Percentiles rank a stretch among this genome's conserved stretches.
Evolutionary conservation across 1,140 invertebrate genomes (phyloP).

Genomic region (Scaptomyza montana): DNA sequence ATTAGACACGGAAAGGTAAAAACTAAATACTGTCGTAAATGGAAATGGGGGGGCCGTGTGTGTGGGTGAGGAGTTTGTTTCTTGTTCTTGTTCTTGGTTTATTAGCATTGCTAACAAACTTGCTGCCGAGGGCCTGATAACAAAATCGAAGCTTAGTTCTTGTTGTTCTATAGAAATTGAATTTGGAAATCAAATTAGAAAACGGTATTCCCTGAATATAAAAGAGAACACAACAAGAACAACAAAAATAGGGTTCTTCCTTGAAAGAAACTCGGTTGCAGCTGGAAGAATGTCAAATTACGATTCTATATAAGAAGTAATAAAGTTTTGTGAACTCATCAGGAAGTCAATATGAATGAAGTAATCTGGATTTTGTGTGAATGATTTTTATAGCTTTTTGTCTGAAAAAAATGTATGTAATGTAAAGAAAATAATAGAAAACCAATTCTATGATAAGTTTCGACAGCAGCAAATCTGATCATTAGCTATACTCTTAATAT

Average conservation of each 20-base stretch:
- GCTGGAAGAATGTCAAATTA: constrained; percentile 2
- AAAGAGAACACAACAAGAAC: too few species aligned
- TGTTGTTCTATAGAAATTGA: not conserved
- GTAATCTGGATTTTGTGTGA: not conserved
- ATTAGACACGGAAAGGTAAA: constrained; percentile 28
- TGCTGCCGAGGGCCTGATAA: not conserved
- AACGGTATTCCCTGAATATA: constrained; percentile 32
- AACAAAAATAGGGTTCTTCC: too few species aligned
- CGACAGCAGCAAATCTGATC: too few species aligned
- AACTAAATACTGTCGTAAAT: not conserved
- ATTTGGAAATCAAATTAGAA: constrained; percentile 47
- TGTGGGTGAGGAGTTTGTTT: not conserved
- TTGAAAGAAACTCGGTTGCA: too few species aligned
- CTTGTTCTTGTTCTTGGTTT: constrained; percentile 1
- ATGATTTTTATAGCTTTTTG: too few species aligned
- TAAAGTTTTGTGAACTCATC: constrained; percentile 1
- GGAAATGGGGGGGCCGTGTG: too few species aligned
- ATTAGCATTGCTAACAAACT: constrained; percentile 44
- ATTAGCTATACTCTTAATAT: too few species aligned
- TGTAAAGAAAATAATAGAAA: too few species aligned
- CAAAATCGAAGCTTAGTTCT: too few species aligned
- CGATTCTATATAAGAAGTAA: constrained; percentile 5
- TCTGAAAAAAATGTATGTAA: too few species aligned
- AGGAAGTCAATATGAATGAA: not conserved
- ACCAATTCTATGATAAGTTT: too few species aligned